Evolutionary conservation across 1,140 invertebrate genomes (phyloP).

Genomic region (Camponotus floridanus): DNA sequence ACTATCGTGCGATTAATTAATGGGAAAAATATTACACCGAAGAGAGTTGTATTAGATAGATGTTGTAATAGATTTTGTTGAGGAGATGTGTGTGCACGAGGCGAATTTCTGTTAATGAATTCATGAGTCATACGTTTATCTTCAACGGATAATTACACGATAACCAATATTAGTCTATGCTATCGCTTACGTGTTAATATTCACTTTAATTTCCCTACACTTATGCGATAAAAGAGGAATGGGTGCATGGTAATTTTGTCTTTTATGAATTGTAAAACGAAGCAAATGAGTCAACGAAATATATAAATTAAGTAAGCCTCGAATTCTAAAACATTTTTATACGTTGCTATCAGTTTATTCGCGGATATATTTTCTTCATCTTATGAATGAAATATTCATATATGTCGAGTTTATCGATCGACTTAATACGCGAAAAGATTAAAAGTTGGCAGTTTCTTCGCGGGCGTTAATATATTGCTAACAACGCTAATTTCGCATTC

Average conservation of each 20-base stretch:
- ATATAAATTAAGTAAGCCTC: not conserved
- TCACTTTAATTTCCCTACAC: not conserved
- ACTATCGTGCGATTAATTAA: constrained; percentile 6
- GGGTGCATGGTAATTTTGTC: not conserved
- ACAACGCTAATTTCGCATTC: constrained; percentile 40
- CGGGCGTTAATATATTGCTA: constrained; percentile 6
- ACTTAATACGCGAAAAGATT: not conserved
- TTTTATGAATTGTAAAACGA: not conserved
- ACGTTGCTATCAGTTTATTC: not conserved
- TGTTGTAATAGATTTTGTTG: not conserved
- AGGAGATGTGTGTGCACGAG: not conserved
- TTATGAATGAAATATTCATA: not conserved
- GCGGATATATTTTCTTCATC: not conserved
- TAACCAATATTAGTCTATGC: not conserved
- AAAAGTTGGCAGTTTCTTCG: constrained; percentile 14
- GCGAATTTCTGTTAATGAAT: constrained; percentile 15
- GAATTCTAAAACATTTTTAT: not conserved
- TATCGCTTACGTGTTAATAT: not conserved
- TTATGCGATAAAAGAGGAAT: not conserved
- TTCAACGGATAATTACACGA: constrained; percentile 40
- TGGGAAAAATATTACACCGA: not conserved
- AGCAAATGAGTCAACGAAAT: not conserved
- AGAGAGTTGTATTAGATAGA: not conserved
- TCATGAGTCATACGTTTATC: not conserved
- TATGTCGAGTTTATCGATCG: not conserved